Evolutionary conservation across 2,888 invertebrate species (phyloP).

Genomic region (Acanthococcus lagerstroemiae): DNA sequence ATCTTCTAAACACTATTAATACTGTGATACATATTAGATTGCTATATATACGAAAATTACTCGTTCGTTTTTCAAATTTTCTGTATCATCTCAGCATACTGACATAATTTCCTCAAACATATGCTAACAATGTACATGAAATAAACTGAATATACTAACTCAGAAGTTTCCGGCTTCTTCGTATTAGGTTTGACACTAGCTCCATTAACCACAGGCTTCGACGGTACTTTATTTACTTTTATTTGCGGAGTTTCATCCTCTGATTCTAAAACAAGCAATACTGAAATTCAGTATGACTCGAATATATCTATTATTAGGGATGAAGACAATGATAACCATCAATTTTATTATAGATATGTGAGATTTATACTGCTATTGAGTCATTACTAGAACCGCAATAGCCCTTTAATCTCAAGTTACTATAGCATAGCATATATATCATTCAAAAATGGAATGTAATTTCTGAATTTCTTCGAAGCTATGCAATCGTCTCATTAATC

Average conservation of each 20-base stretch:
- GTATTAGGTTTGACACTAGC: not conserved
- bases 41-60: too few species aligned
- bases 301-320: too few species aligned
- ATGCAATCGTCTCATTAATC: not conserved
- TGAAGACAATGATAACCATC: too few species aligned
- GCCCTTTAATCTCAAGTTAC: conserved; percentile 14
- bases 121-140: too few species aligned
- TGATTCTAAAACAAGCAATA: not conserved
- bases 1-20: too few species aligned
- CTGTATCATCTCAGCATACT: too few species aligned
- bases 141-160: not conserved
- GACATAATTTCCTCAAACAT: too few species aligned
- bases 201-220: conserved; percentile 5
- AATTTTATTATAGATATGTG: not conserved
- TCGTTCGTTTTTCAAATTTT: too few species aligned
- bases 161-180: not conserved
- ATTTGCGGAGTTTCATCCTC: not conserved
- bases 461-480: not conserved
- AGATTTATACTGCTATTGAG: conserved; percentile 14
- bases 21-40: too few species aligned
- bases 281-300: not conserved
- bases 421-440: conserved; percentile 1
- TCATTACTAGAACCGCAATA: not conserved
- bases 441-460: not conserved
- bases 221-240: not conserved